Percentiles rank a stretch among this genome's conserved stretches.
These are phyloP conservation scores for Epinephelus malabaricus DNA, from an alignment of 2,797 vertebrate species.

Conservation along the genomic window DNA sequence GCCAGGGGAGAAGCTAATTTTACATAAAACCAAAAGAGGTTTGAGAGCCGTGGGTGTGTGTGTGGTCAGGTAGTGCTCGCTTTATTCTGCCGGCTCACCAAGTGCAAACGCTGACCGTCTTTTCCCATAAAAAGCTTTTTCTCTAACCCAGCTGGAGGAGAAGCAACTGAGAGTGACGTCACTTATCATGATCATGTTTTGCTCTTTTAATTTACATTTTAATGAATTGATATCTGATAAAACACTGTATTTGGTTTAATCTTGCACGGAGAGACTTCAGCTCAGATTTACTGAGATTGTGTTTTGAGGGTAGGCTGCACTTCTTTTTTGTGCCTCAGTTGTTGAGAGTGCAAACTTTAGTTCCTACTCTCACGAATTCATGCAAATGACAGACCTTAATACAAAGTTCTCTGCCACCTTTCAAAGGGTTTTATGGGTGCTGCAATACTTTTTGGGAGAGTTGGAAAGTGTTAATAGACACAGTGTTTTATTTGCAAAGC, in stretches of 20 bases:
- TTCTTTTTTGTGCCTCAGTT: constrained; percentile 38
- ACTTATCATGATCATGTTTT: constrained; percentile 48
- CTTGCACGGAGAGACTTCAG: constrained; percentile 33
- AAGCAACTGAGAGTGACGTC: constrained; percentile 21
- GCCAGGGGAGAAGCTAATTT: constrained; percentile 82
- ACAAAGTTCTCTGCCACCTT: constrained; percentile 12
- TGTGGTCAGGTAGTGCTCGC: constrained; percentile 37
- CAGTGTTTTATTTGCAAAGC: constrained; percentile 36
- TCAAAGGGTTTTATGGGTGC: constrained; percentile 24
- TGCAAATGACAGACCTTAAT: constrained; percentile 17
- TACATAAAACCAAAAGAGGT: constrained; percentile 76
- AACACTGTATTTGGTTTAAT: constrained; percentile 41
- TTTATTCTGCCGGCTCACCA: constrained; percentile 36
- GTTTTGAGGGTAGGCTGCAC: constrained; percentile 37
- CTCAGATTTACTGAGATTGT: constrained; percentile 41
- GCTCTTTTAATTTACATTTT: constrained; percentile 64
- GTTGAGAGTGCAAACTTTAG: constrained; percentile 18
- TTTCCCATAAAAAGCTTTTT: constrained; percentile 35
- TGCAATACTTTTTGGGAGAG: constrained; percentile 1
- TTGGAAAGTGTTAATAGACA: constrained; percentile 22
- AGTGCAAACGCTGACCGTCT: constrained; percentile 25
- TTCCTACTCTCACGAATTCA: constrained; percentile 10
- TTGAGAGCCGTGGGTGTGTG: constrained; percentile 33
- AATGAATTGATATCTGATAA: constrained; percentile 58
- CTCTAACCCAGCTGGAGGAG: constrained; percentile 14